Base-by-base conservation (phyloP, 2,888 invertebrate species). In the Eurytoma californica region DNA sequence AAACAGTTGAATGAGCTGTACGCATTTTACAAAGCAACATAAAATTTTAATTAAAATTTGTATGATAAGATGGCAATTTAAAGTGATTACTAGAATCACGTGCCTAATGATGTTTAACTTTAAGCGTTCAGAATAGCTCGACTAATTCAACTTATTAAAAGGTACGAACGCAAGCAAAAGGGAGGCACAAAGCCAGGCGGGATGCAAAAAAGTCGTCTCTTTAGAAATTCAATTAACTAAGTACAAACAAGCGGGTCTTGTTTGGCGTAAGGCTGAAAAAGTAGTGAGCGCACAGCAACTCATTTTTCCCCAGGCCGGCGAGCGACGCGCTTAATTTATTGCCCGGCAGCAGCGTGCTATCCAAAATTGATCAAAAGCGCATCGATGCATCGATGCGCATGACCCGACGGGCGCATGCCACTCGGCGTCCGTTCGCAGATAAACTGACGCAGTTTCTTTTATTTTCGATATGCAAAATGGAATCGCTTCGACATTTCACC, bases 321-420 rank as follows among this genome's bases (percentile, higher is more conserved):
- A 12, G 12, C 30, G 49, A 12, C 58, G 58, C 14, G 55, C 30
- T 55, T 61, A 68, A 78, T 78, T 72, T 72, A 73, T 73, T 66
- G 72, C 61, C n/a, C 20, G 16, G 47, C 55, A 24, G 39, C 9
- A 4, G 53, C 60, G 55, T 14, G 9, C 18, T 14, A 72, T 73
- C 57, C n/a, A 61, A 68, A 72, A 78, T 78, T 68, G 61, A 78
- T 78, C 61, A 73, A 78, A 78, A 55, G 67, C 55, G 47, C 55
- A 60, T 60, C 57, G 58, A 14, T 7, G 7, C 7, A 39, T 39
- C 39, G 39, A 9, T 39, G 39, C 9, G 39, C 39, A 39, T 9
- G 39, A 39, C 9, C 39, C 39, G 39, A 39, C 39, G 39, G 39
- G 39, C 39, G 9, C 39, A 39, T 39, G 39, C 39, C 9, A 9